Evolutionary conservation across 2,797 vertebrate species (phyloP).

Genomic region (Delichon dasypus): DNA sequence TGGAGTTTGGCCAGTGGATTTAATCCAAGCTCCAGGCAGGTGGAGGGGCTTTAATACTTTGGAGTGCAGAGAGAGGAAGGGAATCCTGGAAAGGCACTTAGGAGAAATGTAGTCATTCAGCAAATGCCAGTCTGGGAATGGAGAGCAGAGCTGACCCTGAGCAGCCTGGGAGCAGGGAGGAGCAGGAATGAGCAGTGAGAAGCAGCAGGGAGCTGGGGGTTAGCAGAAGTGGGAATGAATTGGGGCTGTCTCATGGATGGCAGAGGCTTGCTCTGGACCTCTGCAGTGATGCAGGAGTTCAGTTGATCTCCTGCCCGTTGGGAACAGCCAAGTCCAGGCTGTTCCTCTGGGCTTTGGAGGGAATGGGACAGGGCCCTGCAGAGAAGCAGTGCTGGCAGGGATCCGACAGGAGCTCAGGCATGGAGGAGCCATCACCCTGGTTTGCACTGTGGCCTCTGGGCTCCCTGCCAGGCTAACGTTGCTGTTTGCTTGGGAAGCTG

Average conservation of each 20-base stretch:
- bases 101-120: neutral
- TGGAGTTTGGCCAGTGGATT: neutral
- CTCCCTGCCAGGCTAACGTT: neutral
- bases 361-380: accelerated
- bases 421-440: neutral
- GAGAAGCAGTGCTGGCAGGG: neutral
- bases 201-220: neutral
- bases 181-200: neutral
- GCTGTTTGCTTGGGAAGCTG: neutral
- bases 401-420: accelerated
- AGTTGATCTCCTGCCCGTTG: neutral
- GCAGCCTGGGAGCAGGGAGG: neutral
- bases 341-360: neutral
- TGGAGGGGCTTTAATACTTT: neutral
- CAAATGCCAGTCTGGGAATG: neutral
- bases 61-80: neutral
- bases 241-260: neutral
- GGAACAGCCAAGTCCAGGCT: neutral
- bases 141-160: neutral
- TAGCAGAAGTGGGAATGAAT: neutral
- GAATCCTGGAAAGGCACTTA: neutral
- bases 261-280: neutral
- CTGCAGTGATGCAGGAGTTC: neutral
- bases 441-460: neutral
- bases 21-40: neutral